Conservation (phyloP, 2,888 invertebrate genomes). For the Coleophora flavipennella region DNA sequence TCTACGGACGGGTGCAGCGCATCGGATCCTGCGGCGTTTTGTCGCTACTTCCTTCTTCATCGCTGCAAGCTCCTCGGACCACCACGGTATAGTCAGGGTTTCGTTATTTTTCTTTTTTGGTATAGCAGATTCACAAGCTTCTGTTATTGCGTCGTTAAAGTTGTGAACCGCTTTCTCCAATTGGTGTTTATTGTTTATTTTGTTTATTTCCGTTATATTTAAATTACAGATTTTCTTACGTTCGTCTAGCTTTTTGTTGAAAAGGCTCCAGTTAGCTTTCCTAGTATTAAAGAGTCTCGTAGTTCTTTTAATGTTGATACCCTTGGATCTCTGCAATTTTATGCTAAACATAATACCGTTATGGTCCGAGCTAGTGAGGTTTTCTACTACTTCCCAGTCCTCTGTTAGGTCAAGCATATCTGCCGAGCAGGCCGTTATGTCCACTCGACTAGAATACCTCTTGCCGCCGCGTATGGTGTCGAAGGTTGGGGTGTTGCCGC, state of each 20-base stretch:
- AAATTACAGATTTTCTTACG: not conserved
- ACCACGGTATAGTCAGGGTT: not conserved
- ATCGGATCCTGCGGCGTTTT: not conserved
- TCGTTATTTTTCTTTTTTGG: not conserved
- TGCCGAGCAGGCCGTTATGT: slow-evolving; percentile 18
- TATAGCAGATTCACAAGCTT: not conserved
- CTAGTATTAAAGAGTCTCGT: not conserved
- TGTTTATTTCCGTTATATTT: not conserved
- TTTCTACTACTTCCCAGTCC: no score
- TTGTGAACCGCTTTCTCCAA: not conserved
- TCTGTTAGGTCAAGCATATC: slow-evolving; percentile 8
- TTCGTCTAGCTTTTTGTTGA: not conserved
- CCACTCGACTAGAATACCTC: slow-evolving; percentile 14
- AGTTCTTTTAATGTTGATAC: not conserved
- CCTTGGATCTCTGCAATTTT: not conserved
- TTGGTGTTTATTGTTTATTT: not conserved
- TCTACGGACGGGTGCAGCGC: not conserved
- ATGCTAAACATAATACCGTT: not conserved
- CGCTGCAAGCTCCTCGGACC: not conserved
- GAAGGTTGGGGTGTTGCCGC: slow-evolving; percentile 18
- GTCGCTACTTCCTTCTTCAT: not conserved
- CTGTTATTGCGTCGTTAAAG: not conserved
- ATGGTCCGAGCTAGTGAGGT: not conserved
- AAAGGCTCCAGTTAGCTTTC: not conserved
- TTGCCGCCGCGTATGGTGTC: slow-evolving; percentile 13